These are phyloP conservation scores for Scaptodrosophila latifasciaeformis DNA, from an alignment of 2,888 invertebrate species.

Conservation along the genomic window DNA sequence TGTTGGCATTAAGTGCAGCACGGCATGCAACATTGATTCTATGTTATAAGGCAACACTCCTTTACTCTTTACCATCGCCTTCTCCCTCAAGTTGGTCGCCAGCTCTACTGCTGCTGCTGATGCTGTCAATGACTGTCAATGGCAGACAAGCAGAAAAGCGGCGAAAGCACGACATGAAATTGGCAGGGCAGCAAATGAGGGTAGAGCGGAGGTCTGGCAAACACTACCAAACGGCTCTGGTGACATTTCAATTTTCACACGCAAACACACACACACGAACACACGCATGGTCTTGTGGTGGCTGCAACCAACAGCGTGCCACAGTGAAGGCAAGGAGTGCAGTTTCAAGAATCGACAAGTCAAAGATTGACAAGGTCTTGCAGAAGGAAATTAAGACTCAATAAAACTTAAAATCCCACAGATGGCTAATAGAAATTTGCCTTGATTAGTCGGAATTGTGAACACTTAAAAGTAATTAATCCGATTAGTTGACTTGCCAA, in stretches of 20 bases:
- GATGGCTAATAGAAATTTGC: too few species aligned
- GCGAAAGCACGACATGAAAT: constrained; percentile 31
- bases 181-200: background rate
- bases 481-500: too few species aligned
- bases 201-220: background rate
- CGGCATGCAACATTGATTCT: constrained; percentile 58
- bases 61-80: constrained; percentile 6
- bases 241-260: constrained; percentile 58
- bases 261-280: constrained; percentile 25
- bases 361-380: background rate
- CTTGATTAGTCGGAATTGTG: background rate
- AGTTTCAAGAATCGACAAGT: background rate
- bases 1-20: constrained; percentile 59
- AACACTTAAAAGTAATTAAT: too few species aligned
- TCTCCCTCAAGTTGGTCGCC: too few species aligned
- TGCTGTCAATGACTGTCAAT: constrained; percentile 63
- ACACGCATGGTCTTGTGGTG: too few species aligned
- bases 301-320: constrained; percentile 24
- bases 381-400: constrained; percentile 3
- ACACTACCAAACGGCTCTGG: constrained; percentile 13
- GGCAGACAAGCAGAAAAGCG: constrained; percentile 49
- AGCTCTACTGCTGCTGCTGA: background rate
- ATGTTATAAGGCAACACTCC: constrained; percentile 35
- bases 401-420: background rate
- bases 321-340: constrained; percentile 3